phyloP scores from a whole-genome alignment of 37 sponge, comb jelly and placozoan species.

The Halichondria panicea region DNA sequence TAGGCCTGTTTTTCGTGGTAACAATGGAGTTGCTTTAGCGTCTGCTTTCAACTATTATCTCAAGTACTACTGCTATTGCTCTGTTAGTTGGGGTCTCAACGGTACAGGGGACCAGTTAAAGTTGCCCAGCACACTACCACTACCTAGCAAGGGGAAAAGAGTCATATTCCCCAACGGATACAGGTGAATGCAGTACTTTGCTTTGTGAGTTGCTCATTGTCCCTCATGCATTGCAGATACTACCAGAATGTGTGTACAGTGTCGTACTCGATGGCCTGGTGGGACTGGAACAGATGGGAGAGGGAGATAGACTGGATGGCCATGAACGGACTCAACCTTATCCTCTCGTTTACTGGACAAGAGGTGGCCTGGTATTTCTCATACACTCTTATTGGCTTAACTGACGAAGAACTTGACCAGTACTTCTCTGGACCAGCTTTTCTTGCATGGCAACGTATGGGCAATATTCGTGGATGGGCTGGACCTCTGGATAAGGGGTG shows the following conservation, averaged over 20 bases:
- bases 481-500: slow-evolving; percentile 63
- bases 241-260: slow-evolving; percentile 83
- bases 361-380: slow-evolving; percentile 57
- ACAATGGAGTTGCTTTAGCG: slow-evolving; percentile 72
- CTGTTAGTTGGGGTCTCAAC: slow-evolving; percentile 65
- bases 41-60: slow-evolving; percentile 70
- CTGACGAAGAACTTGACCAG: slow-evolving; percentile 29
- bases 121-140: slow-evolving; percentile 43
- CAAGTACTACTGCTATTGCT: slow-evolving; percentile 65
- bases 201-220: no score
- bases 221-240: no score
- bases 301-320: slow-evolving; percentile 84
- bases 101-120: slow-evolving; percentile 64
- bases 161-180: slow-evolving; percentile 46
- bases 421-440: slow-evolving; percentile 74
- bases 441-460: slow-evolving; percentile 81
- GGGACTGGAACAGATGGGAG: slow-evolving; percentile 65
- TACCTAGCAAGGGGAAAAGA: slow-evolving; percentile 1
- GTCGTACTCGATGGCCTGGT: slow-evolving; percentile 79
- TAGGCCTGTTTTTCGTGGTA: slow-evolving; percentile 51
- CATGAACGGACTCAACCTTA: slow-evolving; percentile 69
- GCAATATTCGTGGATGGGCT: slow-evolving; percentile 66
- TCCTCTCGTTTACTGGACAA: slow-evolving; percentile 77
- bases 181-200: no score
- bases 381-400: slow-evolving; percentile 34